These are phyloP conservation scores for Ormyrus nitidulus DNA, from an alignment of 2,888 invertebrate species.

Conservation along the genomic window DNA sequence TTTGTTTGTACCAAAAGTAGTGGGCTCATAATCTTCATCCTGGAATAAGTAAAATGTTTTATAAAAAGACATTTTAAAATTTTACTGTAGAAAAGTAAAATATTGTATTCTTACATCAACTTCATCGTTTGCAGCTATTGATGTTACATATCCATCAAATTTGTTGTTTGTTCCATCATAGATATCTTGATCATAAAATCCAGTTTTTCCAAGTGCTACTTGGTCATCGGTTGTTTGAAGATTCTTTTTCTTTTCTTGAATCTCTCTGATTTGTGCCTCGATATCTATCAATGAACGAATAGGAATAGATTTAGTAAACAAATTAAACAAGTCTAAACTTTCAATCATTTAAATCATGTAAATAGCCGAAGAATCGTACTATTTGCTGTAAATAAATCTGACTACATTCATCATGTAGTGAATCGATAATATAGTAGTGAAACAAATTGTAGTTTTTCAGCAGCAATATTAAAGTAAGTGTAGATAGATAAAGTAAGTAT, in stretches of 20 bases:
- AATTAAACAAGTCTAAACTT: neutral
- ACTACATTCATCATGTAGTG: too few species aligned
- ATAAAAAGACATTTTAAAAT: neutral
- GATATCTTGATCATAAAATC: slow-evolving; percentile 92
- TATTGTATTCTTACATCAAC: slow-evolving; percentile 80
- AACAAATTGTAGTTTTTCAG: too few species aligned
- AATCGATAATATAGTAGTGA: too few species aligned
- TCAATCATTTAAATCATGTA: neutral
- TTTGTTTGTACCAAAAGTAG: slow-evolving; percentile 83
- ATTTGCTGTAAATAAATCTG: neutral
- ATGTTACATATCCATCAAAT: slow-evolving; percentile 96
- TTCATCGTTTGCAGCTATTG: slow-evolving; percentile 97
- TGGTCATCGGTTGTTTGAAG: slow-evolving; percentile 83
- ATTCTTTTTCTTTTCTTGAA: slow-evolving; percentile 91
- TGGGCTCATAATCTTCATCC: slow-evolving; percentile 92
- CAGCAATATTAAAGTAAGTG: too few species aligned
- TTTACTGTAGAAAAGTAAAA: neutral
- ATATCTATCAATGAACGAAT: slow-evolving; percentile 82
- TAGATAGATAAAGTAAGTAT: neutral
- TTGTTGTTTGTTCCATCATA: slow-evolving; percentile 90
- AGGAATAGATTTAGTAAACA: slow-evolving; percentile 25
- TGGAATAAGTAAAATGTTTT: slow-evolving; percentile 63
- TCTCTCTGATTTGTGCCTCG: slow-evolving; percentile 94
- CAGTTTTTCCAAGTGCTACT: slow-evolving; percentile 90
- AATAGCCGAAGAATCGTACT: neutral